Evolutionary conservation across 2,888 invertebrate genomes (phyloP), one percentile per base, ranked within the genome.

Genomic region (Scelioninae gen. 1): DNA sequence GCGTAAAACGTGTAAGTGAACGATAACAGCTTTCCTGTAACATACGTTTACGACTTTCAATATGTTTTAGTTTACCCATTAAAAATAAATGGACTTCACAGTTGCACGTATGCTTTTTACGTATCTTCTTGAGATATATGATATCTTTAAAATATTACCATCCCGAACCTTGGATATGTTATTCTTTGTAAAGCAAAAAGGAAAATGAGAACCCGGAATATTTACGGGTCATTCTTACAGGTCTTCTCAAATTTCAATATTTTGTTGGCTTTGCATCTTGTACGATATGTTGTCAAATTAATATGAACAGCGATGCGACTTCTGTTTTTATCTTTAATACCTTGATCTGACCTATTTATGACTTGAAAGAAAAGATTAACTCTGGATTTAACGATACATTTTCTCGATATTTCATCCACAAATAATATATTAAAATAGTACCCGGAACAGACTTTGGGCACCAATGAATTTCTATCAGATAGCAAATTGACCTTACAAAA

Each of bases 21-120:
- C 75, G 75, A 66, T 66, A 75, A 75, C 66, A 49, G 49, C 58
- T 49, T 66, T 49, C 34, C 58, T 60, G 60, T 49, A 45, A 68
- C 76, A 53, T 51, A 66, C 76, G 60, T 76, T 76, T 76, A 76
- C 66, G 66, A 66, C 76, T 66, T 76, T 76, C 76, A 60, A 76
- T 76, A 76, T 66, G 43, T 76, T 76, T 76, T 66, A 76, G 58
- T 76, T 76, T 76, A 43, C 45, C 76, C 53, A 66, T 76, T 76
- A 76, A 68, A 76, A 76, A 76, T 68, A 76, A 76, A 76, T 76
- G 76, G 76, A 58, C 51, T 43, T 76, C 31, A 15, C 53, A 32
- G 53, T 71, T 29, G 47, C 65, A 34, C 47, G 38, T 40, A 40
- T 49, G 66, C 66, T 56, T 49, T 58, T 56, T 58, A 40, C 66